These are phyloP conservation scores for Xylophagus ater DNA, from an alignment of 2,888 invertebrate genomes.

Conservation along the genomic window DNA sequence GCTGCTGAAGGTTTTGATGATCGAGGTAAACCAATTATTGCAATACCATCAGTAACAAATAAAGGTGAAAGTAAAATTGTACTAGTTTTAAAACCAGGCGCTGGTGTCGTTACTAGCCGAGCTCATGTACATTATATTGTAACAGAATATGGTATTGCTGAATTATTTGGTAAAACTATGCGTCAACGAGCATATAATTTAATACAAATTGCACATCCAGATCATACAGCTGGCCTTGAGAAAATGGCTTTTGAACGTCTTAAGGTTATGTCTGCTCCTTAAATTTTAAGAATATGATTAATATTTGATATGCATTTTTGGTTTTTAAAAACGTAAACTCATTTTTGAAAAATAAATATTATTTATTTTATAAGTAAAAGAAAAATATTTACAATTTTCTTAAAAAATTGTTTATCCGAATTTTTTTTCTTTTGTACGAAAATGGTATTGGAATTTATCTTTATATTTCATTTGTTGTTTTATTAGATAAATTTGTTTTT, in stretches of 20 bases:
- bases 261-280: constrained; percentile 56
- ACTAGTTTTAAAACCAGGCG: constrained; percentile 73
- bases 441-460: too few species aligned
- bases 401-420: too few species aligned
- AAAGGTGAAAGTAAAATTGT: constrained; percentile 77
- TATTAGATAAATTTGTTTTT: too few species aligned
- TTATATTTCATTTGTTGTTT: too few species aligned
- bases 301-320: too few species aligned
- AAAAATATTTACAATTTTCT: too few species aligned
- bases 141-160: constrained; percentile 84
- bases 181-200: constrained; percentile 82
- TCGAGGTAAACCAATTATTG: constrained; percentile 82
- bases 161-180: constrained; percentile 78
- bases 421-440: too few species aligned
- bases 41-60: constrained; percentile 68
- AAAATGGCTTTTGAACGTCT: constrained; percentile 79
- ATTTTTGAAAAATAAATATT: too few species aligned
- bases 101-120: constrained; percentile 85
- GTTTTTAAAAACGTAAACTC: too few species aligned
- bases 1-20: constrained; percentile 78
- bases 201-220: constrained; percentile 81
- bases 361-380: too few species aligned
- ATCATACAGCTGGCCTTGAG: constrained; percentile 72
- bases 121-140: constrained; percentile 91
- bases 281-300: too few species aligned